Evolutionary conservation across 2,888 invertebrate genomes (phyloP).

Genomic region (Pristionchus entomophagus): DNA sequence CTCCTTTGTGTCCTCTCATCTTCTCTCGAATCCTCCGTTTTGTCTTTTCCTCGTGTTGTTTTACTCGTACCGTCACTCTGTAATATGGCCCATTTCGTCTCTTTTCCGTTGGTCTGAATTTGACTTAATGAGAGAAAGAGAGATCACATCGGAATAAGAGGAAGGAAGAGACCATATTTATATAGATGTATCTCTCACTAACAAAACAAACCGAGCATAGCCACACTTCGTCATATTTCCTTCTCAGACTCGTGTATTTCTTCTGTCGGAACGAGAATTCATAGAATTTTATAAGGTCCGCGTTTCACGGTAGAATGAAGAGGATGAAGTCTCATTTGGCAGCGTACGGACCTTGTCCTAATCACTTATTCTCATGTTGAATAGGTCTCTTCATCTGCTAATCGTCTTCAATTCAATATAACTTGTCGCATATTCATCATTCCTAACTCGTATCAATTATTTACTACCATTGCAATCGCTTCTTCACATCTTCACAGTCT

Average conservation of each 20-base stretch:
- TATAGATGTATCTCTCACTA: background rate
- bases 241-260: background rate
- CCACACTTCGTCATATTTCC: background rate
- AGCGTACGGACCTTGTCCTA: background rate
- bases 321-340: background rate
- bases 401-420: slow-evolving; percentile 6
- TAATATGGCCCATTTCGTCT: slow-evolving; percentile 36
- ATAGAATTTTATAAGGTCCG: background rate
- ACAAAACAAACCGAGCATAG: background rate
- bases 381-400: background rate
- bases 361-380: background rate
- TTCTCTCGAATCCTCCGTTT: slow-evolving; percentile 26
- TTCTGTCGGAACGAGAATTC: background rate
- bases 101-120: slow-evolving; percentile 1
- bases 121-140: slow-evolving; percentile 21
- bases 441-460: background rate
- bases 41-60: slow-evolving; percentile 27
- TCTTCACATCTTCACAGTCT: background rate
- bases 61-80: slow-evolving; percentile 25
- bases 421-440: background rate
- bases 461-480: background rate
- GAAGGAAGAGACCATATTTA: too few species aligned
- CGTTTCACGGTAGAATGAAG: background rate
- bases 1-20: background rate
- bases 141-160: too few species aligned